These are phyloP conservation scores for Ditula angustiorana DNA, from an alignment of 2,888 invertebrate species.

Conservation along the genomic window DNA sequence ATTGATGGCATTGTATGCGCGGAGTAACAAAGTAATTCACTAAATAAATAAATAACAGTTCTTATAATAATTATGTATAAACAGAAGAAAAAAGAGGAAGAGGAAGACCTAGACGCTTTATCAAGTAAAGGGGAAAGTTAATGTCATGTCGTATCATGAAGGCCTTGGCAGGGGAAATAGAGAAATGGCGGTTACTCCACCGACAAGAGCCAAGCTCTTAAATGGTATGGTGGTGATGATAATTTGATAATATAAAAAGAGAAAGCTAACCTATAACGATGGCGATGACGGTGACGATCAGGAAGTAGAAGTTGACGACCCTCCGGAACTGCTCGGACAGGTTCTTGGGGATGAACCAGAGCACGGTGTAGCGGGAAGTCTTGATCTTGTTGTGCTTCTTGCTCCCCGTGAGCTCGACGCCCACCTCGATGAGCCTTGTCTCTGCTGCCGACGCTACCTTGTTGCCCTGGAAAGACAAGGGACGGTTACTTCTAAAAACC, in stretches of 20 bases:
- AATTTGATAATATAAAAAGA: not conserved
- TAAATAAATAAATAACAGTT: too few relatives aligned
- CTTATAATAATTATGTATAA: too few relatives aligned
- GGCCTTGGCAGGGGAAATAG: too few relatives aligned
- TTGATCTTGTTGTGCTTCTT: constrained; percentile 85
- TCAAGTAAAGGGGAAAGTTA: too few relatives aligned
- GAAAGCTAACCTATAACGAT: constrained; percentile 85
- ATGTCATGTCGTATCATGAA: too few relatives aligned
- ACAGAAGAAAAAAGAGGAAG: too few relatives aligned
- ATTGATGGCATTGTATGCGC: too few relatives aligned
- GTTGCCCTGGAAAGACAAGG: constrained; percentile 81
- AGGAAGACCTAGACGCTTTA: too few relatives aligned
- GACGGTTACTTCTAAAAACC: not conserved
- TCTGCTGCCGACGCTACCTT: constrained; percentile 85
- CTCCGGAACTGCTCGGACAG: constrained; percentile 93
- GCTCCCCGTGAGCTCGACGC: constrained; percentile 68
- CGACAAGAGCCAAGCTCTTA: not conserved
- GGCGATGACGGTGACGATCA: constrained; percentile 90
- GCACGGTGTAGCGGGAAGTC: constrained; percentile 90
- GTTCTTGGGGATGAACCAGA: constrained; percentile 93
- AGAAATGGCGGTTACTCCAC: too few relatives aligned
- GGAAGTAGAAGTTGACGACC: constrained; percentile 94
- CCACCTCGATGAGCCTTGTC: constrained; percentile 86
- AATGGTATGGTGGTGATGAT: not conserved
- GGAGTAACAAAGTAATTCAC: too few relatives aligned